Base-by-base conservation (phyloP, 2,797 vertebrate species). In the Cephalopachus bancanus region DNA sequence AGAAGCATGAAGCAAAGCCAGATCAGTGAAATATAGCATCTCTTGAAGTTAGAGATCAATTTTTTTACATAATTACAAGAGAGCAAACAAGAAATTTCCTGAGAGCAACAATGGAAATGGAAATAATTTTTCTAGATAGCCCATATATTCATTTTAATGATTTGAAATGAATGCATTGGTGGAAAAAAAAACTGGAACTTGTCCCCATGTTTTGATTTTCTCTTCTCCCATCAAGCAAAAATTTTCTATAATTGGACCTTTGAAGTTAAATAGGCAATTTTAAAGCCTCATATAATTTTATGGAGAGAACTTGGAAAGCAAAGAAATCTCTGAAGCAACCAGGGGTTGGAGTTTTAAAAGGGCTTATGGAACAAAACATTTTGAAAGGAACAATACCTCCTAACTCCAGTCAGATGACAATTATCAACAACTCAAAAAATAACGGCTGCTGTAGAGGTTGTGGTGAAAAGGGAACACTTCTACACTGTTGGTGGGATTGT, bases 221-320 rank as follows among this genome's bases (percentile, higher is more conserved):
- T 65, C 24, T 71, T 95, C 59, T 19, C 37, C 62, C 71, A 91
- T 83, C 65, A 93, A 94, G 53, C 33, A 88, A 95, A 96, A 95
- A 44, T 89, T 30, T 89, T 84, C 51, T 81, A n/a, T 90, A 88
- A 92, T 86, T 94, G 83, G 7, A 69, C 14, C 49, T 96, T 92
- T 89, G 89, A 89, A 93, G 81, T 89, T 84, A 90, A 93, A 74
- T 79, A 92, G 62, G 79, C 53, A 44, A 15, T 91, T 94, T 91
- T 65, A 95, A 97, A 97, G 67, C 71, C 62, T 97, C 69, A 12
- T 55, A 44, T 96, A 95, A 95, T 89, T 96, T 97, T 83, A 87
- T 3, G 33, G 89, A 97, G 51, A 17, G 24, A 92, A 15, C 16
- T 65, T 75, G 7, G 62, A 65, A 91, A 62, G 26, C 22, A 91